phyloP scores from a whole-genome alignment of 2,797 vertebrate genomes.

The Cephalopachus bancanus region DNA sequence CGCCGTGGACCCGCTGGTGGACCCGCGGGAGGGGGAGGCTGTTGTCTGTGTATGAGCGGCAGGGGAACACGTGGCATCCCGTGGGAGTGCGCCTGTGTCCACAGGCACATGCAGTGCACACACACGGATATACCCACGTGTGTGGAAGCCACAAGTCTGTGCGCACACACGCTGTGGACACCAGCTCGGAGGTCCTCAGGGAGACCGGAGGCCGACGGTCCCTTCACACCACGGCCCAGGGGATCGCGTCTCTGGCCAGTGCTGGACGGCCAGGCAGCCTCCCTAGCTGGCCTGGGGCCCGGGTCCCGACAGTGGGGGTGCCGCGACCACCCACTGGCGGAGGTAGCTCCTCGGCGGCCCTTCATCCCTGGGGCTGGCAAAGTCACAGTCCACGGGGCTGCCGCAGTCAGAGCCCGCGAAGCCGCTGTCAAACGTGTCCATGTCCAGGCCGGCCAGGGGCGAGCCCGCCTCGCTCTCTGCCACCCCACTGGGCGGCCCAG shows the following conservation, averaged over 20 bases:
- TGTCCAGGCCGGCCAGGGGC: constrained; percentile 91
- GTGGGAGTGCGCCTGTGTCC: fast-evolving
- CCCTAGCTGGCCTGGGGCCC: constrained; percentile 67
- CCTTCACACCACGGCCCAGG: neutral
- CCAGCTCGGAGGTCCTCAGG: neutral
- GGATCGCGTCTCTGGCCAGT: fast-evolving
- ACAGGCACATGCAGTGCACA: too few relatives aligned
- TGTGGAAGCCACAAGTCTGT: too few relatives aligned
- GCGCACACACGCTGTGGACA: neutral
- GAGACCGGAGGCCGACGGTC: neutral
- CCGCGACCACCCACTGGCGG: constrained; percentile 89
- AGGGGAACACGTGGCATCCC: neutral
- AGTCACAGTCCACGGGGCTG: constrained; percentile 88
- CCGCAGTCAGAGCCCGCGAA: constrained; percentile 94
- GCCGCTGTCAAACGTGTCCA: constrained; percentile 96
- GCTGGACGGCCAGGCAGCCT: fast-evolving
- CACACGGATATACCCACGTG: too few relatives aligned
- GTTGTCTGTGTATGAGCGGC: neutral
- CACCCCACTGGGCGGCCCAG: constrained; percentile 81
- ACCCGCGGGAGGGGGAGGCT: neutral
- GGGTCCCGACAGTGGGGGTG: neutral
- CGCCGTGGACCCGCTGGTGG: neutral
- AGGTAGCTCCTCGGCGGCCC: constrained; percentile 89
- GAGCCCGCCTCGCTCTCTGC: constrained; percentile 91
- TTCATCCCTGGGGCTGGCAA: constrained; percentile 70